Evolutionary conservation across 2,113 vertebrate species (phyloP).

Genomic region (Arvicanthis niloticus): DNA sequence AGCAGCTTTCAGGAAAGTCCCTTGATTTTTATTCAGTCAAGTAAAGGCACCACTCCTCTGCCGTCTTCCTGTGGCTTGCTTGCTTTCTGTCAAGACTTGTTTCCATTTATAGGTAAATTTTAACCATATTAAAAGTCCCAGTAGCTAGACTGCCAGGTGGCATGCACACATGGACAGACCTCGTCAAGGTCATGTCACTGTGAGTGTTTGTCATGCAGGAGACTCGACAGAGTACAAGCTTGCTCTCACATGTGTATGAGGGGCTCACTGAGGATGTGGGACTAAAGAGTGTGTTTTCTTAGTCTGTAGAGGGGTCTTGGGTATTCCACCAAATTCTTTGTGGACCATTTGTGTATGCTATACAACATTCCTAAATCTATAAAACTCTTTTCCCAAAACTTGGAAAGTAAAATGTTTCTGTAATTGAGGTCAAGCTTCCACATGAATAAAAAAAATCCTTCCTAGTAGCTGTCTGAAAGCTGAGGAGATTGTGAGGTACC

Average conservation of each 20-base stretch:
- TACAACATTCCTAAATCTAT: conserved; percentile 38
- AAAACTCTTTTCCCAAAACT: conserved; percentile 25
- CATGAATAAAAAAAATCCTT: background rate
- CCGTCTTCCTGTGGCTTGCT: conserved; percentile 9
- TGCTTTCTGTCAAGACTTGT: conserved; percentile 21
- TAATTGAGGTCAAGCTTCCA: conserved; percentile 36
- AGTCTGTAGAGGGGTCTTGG: background rate
- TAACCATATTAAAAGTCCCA: background rate
- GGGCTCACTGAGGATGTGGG: background rate
- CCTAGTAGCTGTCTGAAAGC: conserved; percentile 10
- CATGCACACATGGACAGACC: background rate
- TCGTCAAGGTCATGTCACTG: background rate
- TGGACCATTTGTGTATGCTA: background rate
- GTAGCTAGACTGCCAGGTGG: background rate
- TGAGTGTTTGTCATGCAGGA: conserved; percentile 3
- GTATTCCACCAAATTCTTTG: conserved; percentile 33
- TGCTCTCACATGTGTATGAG: background rate
- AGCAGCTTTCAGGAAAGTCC: conserved; percentile 62
- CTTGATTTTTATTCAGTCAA: conserved; percentile 59
- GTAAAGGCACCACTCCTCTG: conserved; percentile 30
- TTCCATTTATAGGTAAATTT: conserved; percentile 49
- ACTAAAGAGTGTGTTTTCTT: conserved; percentile 30
- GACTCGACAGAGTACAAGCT: background rate
- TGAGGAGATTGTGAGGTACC: background rate
- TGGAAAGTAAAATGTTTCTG: conserved; percentile 50